These are phyloP conservation scores for Microplitis deprimator DNA, from an alignment of 2,888 invertebrate species.

Conservation along the genomic window DNA sequence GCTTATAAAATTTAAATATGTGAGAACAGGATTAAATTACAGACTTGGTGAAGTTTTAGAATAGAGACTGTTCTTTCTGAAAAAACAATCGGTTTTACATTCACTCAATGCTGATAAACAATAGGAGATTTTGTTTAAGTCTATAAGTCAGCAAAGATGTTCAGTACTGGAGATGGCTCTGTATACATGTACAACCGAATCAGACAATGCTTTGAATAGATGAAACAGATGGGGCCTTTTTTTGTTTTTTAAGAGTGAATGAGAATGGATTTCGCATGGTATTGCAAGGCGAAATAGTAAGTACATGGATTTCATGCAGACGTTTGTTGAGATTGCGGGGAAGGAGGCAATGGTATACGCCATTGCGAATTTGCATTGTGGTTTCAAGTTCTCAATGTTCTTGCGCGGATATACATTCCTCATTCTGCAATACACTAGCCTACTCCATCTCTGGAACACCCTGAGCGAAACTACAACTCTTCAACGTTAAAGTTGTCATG, in stretches of 20 bases:
- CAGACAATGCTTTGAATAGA: not conserved
- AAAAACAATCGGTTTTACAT: not conserved
- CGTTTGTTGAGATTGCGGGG: not conserved
- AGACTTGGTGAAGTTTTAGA: not conserved
- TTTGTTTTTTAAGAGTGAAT: not conserved
- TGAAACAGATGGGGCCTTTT: not conserved
- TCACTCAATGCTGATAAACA: not conserved
- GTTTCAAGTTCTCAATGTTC: conserved; percentile 53
- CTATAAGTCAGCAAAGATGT: not conserved
- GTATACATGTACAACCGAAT: not conserved
- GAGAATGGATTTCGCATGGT: conserved; percentile 17
- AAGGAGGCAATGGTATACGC: conserved; percentile 41
- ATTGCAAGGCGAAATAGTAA: not conserved
- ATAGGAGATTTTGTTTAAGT: not conserved
- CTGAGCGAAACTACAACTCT: not conserved
- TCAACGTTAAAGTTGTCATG: conserved; percentile 1
- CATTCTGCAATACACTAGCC: conserved; percentile 13
- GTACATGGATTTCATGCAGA: not conserved
- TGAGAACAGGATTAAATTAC: not conserved
- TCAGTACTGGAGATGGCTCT: not conserved
- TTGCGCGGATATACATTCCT: conserved; percentile 40
- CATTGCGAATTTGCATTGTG: conserved; percentile 60
- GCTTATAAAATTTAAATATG: not conserved
- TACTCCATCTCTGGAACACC: not conserved
- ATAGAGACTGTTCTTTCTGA: not conserved